These are phyloP conservation scores for Gymnoscopelus braueri DNA, from an alignment of 2,797 vertebrate species.

Conservation along the genomic window DNA sequence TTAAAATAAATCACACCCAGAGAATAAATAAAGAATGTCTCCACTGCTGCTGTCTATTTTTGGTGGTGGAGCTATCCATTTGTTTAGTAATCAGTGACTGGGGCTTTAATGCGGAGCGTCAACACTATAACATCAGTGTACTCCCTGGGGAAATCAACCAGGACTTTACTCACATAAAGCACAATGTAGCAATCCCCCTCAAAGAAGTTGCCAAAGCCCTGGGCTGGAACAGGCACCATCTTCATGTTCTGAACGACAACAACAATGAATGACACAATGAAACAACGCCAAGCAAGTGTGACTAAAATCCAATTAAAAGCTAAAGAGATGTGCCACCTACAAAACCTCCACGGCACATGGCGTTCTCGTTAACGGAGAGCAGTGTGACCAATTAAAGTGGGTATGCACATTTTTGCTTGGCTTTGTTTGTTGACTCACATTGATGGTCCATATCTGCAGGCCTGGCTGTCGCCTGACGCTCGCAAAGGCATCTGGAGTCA, in stretches of 20 bases:
- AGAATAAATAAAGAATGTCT: too few relatives aligned
- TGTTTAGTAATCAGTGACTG: too few relatives aligned
- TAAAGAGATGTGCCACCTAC: neutral
- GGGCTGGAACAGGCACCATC: constrained; percentile 85
- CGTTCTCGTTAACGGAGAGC: neutral
- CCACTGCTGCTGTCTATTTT: too few relatives aligned
- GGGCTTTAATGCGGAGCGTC: constrained; percentile 10
- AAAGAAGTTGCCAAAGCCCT: constrained; percentile 89
- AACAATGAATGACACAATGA: neutral
- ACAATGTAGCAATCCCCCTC: constrained; percentile 93
- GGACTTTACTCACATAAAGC: constrained; percentile 82
- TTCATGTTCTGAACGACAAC: constrained; percentile 85
- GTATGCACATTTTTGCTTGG: neutral
- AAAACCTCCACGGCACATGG: neutral
- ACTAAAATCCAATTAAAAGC: neutral
- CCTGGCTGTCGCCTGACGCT: constrained; percentile 81
- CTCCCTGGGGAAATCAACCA: constrained; percentile 29
- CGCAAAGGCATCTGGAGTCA: constrained; percentile 60
- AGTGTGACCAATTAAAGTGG: neutral
- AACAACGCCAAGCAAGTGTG: neutral
- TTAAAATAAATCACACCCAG: too few relatives aligned
- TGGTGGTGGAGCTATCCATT: too few relatives aligned
- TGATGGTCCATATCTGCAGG: constrained; percentile 93
- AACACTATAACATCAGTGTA: neutral
- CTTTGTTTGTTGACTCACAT: constrained; percentile 77